phyloP scores from a whole-genome alignment of 2,113 vertebrate species.

The Rousettus leschenaultii region DNA sequence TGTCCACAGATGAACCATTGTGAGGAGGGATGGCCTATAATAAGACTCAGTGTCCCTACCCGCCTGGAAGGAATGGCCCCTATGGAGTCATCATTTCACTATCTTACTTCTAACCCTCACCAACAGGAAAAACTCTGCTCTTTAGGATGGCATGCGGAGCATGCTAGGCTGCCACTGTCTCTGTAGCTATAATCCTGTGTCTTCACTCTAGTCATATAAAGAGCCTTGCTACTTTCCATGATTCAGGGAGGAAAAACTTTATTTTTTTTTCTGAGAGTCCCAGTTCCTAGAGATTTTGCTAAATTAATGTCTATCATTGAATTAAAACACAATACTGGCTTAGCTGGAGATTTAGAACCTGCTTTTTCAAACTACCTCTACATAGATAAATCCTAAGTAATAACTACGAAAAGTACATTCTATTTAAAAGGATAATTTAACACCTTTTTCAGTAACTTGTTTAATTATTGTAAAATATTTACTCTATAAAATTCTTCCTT shows the following conservation, averaged over 20 bases:
- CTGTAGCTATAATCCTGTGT: background rate
- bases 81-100: background rate
- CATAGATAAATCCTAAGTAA: constrained; percentile 13
- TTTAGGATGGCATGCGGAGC: background rate
- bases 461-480: constrained; percentile 43
- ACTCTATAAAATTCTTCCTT: background rate
- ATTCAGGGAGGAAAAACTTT: background rate
- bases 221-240: background rate
- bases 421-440: background rate
- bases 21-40: background rate
- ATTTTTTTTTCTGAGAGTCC: background rate
- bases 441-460: background rate
- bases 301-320: background rate
- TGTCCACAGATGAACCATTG: background rate
- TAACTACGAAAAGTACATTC: background rate
- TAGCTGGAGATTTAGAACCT: background rate
- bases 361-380: background rate
- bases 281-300: background rate
- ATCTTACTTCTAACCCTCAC: background rate
- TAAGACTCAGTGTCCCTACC: background rate
- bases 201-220: background rate
- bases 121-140: background rate
- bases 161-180: accelerated
- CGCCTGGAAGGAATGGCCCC: background rate
- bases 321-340: background rate